These are phyloP conservation scores for Menidia beryllina DNA, from an alignment of 2,113 vertebrate genomes.

Conservation along the genomic window DNA sequence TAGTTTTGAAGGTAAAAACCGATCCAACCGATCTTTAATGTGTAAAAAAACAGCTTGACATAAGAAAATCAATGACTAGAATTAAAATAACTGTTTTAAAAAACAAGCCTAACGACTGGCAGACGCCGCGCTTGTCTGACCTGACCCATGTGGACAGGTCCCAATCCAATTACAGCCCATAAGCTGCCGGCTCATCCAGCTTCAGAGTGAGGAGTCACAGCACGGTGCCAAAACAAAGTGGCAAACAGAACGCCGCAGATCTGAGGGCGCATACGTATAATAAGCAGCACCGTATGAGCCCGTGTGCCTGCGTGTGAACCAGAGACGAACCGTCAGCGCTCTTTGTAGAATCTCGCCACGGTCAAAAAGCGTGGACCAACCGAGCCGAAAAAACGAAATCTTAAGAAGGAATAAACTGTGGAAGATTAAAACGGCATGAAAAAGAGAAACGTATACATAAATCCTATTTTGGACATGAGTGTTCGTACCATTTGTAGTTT, in stretches of 20 bases:
- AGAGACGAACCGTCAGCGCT: no score
- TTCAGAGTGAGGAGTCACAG: constrained; percentile 10
- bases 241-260: constrained; percentile 4
- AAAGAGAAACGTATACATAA: no score
- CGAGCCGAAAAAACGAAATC: background rate
- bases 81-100: no score
- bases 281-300: no score
- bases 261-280: background rate
- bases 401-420: no score
- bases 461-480: no score
- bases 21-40: background rate
- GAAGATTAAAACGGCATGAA: no score
- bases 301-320: no score
- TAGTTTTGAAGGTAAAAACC: background rate
- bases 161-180: constrained; percentile 45
- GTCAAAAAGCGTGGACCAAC: background rate
- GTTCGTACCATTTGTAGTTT: no score
- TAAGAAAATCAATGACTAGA: background rate
- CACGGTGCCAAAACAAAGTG: constrained; percentile 18
- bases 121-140: background rate
- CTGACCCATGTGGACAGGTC: constrained; percentile 30
- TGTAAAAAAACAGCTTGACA: background rate
- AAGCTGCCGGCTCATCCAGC: constrained; percentile 17
- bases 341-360: no score
- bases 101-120: background rate